Evolutionary conservation across 2,797 vertebrate genomes (phyloP).

Genomic region (Acanthis flammea): DNA sequence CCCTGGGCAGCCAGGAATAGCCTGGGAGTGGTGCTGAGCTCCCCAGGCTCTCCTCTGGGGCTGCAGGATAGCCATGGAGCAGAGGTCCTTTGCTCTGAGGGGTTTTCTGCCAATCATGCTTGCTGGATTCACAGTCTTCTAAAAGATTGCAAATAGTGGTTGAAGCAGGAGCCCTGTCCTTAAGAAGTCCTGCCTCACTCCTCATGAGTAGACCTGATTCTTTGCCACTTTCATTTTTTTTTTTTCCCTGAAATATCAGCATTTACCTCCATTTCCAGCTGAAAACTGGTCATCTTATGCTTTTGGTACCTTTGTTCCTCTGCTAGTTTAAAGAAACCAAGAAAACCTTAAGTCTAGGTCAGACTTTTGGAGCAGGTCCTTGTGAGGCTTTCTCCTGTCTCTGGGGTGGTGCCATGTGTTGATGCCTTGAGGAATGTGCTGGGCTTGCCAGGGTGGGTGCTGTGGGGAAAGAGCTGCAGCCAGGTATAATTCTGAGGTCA

Average conservation of each 20-base stretch:
- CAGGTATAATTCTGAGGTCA: background rate
- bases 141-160: background rate
- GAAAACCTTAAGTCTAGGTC: background rate
- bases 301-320: background rate
- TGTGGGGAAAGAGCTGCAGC: background rate
- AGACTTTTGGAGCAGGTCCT: background rate
- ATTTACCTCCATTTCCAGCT: background rate
- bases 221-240: accelerated
- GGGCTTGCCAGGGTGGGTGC: background rate
- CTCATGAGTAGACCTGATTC: background rate
- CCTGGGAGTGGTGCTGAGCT: background rate
- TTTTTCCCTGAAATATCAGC: background rate
- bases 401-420: background rate
- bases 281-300: background rate
- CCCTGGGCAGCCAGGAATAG: background rate
- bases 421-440: background rate
- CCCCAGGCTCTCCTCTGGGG: background rate
- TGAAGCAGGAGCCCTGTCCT: background rate
- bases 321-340: background rate
- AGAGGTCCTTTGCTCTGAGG: background rate
- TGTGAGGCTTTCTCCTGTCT: background rate
- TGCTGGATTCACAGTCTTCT: background rate
- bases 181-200: background rate
- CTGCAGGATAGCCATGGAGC: background rate
- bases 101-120: background rate